phyloP scores from a whole-genome alignment of 64 coral and sea anemone species.

The Montipora sp. region DNA sequence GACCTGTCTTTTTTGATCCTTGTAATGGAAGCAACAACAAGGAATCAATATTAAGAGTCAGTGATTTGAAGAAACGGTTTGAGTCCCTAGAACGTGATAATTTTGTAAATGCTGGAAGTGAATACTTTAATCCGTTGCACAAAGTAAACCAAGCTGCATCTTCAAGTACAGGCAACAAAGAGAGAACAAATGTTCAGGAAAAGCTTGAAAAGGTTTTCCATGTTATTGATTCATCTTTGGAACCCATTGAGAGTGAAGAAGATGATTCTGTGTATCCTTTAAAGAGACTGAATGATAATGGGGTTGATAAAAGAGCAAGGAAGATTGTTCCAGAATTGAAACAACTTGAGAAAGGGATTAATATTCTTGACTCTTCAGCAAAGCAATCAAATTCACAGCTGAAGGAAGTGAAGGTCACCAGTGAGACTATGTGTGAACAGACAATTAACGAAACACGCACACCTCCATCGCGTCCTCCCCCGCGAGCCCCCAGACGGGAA shows the following conservation, averaged over 20 bases:
- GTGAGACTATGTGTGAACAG: not conserved
- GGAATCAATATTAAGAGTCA: not conserved
- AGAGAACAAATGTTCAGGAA: not conserved
- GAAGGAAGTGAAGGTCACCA: not conserved
- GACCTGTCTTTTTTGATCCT: constrained; percentile 22
- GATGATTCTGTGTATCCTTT: not conserved
- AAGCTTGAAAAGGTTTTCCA: not conserved
- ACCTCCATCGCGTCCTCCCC: not conserved
- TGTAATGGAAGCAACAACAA: not conserved
- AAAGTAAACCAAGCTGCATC: not conserved
- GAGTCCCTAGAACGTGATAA: constrained; percentile 4
- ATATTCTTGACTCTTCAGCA: not conserved
- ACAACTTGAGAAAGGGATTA: not conserved
- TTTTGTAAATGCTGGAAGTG: not conserved
- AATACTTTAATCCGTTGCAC: constrained; percentile 37
- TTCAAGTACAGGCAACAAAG: not conserved
- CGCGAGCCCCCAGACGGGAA: not conserved
- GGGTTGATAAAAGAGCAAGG: not conserved
- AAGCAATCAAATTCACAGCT: not conserved
- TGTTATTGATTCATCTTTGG: not conserved
- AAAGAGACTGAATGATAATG: not conserved
- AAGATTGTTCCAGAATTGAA: not conserved
- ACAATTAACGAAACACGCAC: not conserved
- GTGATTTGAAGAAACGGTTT: constrained; percentile 35
- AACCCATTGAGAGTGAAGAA: not conserved